Conservation (phyloP, 2,797 vertebrate species). For the Pantherophis vulpinus region DNA sequence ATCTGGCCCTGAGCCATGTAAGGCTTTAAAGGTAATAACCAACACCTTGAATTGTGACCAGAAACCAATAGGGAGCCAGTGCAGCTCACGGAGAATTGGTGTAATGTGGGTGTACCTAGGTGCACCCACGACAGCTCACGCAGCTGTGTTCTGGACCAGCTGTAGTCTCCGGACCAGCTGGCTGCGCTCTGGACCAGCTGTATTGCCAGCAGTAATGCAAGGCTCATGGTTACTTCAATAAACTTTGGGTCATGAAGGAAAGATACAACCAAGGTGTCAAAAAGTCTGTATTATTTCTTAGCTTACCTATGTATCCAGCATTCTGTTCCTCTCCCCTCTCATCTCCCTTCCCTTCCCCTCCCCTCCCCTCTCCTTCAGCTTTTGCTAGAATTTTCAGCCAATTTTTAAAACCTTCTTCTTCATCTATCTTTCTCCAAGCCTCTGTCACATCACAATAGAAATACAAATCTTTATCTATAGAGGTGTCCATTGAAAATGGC, state of each 20-base stretch:
- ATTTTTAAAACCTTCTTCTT: neutral
- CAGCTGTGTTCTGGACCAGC: too few relatives aligned
- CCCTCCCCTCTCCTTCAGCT: neutral
- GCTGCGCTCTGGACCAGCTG: neutral
- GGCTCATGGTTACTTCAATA: neutral
- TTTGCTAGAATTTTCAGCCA: neutral
- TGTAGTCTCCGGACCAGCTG: too few relatives aligned
- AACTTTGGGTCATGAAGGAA: neutral
- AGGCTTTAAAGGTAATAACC: too few relatives aligned
- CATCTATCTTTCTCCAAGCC: neutral
- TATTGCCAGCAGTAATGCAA: neutral
- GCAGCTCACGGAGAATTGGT: too few relatives aligned
- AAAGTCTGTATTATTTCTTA: neutral
- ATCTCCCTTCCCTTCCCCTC: neutral
- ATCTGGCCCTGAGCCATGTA: too few relatives aligned
- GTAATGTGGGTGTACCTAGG: too few relatives aligned
- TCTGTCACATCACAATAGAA: conserved; percentile 22
- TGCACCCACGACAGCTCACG: too few relatives aligned
- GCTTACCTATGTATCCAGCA: neutral
- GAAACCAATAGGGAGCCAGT: too few relatives aligned
- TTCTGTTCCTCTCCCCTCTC: neutral
- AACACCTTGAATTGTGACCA: too few relatives aligned
- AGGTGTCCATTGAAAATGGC: conserved; percentile 28
- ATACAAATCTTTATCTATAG: conserved; percentile 36
- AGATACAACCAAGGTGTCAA: neutral